Percentiles rank a stretch among this genome's conserved stretches.
These are phyloP conservation scores for Pocillopora meandrina DNA, from an alignment of 92 coral and sea anemone species.

Conservation along the genomic window DNA sequence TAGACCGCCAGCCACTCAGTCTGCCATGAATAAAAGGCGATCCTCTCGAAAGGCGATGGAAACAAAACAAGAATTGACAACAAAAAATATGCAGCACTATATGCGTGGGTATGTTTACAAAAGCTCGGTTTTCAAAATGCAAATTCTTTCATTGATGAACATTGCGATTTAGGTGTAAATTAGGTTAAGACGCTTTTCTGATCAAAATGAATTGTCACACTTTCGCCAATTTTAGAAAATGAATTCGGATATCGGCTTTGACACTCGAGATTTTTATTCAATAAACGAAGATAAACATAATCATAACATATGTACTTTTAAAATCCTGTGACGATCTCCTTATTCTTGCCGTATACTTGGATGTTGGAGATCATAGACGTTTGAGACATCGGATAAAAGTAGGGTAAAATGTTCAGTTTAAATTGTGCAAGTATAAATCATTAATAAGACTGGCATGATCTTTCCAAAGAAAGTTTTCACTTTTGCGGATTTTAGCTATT, in stretches of 20 bases:
- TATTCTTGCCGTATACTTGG: slow-evolving; percentile 17
- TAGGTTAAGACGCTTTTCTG: slow-evolving; percentile 38
- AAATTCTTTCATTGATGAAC: slow-evolving; percentile 24
- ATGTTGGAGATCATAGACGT: background rate
- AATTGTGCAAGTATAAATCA: background rate
- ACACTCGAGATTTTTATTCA: slow-evolving; percentile 34
- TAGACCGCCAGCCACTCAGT: slow-evolving; percentile 16
- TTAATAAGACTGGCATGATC: background rate
- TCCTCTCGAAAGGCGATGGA: slow-evolving; percentile 27
- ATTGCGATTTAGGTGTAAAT: slow-evolving; percentile 48
- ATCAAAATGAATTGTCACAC: slow-evolving; percentile 33
- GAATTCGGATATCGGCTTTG: slow-evolving; percentile 33
- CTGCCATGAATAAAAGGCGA: slow-evolving; percentile 5
- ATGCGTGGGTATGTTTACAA: slow-evolving; percentile 30
- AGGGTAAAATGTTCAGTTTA: background rate
- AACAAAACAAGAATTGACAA: slow-evolving; percentile 33
- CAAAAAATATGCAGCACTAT: slow-evolving; percentile 10
- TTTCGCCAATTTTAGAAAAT: slow-evolving; percentile 30
- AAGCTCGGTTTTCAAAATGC: slow-evolving; percentile 28
- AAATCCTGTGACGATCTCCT: slow-evolving; percentile 16
- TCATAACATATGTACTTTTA: slow-evolving; percentile 12
- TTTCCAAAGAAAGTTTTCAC: background rate
- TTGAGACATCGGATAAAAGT: slow-evolving; percentile 4
- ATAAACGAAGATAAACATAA: slow-evolving; percentile 29
- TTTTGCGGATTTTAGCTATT: background rate